Base-by-base conservation (phyloP, 2,888 invertebrate genomes). In the Ichneumon xanthorius region DNA sequence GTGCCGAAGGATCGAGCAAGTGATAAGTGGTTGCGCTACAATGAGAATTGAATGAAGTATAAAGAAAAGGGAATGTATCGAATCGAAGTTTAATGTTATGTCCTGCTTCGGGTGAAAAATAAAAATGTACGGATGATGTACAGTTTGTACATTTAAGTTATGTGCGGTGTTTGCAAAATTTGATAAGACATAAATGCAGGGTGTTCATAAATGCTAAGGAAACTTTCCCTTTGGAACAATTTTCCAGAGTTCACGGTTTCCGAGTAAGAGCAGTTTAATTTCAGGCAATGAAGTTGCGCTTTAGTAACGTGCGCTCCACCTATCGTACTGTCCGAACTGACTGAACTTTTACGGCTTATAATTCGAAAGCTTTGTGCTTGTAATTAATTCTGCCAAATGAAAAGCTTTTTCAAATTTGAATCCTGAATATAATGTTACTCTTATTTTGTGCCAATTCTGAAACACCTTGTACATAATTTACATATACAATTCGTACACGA, bases 21-120 rank as follows among this genome's bases (percentile, higher is more conserved):
- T 77, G 73, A 82, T 75, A 79, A 80, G 58, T 67, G n/a, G 67
- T 80, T 71, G 61, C 79, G 48, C 53, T 33, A 58, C 58, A 71
- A 81, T 68, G 53, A 71, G 19, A 14, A 79, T 79, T 68, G 33
- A 53, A 83, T 48, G 33, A 61, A 80, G 33, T n/a, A 53, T 40
- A 11, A 22, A 58, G 37, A 40, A 65, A 48, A 58, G 63, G 79
- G 63, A 63, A 48, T 67, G 26, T 33, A n/a, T 58, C 50, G 50
- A 33, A 76, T n/a, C 50, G 50, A 76, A 65, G 65, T 30, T 19
- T 65, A 50, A 76, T 76, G 33, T 67, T 55, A 40, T 40, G 77
- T 77, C 65, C 77, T 33, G 77, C 53, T 67, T 63, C 33, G 63
- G 30, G n/a, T 63, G 33, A 6, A 63, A n/a, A n/a, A 55, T 19